Conservation (phyloP, 30 jellyfish, hydroid and myxozoan genomes). For the Aurelia coerulea region DNA sequence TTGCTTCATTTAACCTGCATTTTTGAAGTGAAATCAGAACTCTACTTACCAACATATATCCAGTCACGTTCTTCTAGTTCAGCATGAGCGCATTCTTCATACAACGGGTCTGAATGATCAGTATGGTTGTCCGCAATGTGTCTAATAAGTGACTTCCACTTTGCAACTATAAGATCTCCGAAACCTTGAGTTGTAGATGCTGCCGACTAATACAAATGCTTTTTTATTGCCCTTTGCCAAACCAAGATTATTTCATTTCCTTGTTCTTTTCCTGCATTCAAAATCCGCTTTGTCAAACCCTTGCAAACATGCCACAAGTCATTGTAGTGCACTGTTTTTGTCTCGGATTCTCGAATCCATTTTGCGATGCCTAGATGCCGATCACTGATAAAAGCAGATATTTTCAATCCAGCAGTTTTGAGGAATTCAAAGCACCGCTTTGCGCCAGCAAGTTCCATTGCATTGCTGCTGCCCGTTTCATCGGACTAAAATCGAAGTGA, state of each 20-base stretch:
- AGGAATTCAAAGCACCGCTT: not conserved
- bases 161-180: slow-evolving; percentile 18
- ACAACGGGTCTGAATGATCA: not conserved
- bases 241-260: not conserved
- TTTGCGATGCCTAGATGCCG: too few species aligned
- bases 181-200: not conserved
- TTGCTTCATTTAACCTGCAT: too few species aligned
- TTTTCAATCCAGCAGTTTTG: not conserved
- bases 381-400: too few species aligned
- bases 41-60: slow-evolving; percentile 7
- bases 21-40: too few species aligned
- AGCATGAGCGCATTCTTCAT: slow-evolving; percentile 8
- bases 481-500: not conserved
- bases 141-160: slow-evolving; percentile 9
- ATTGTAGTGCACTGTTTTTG: too few species aligned
- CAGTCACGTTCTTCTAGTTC: slow-evolving; percentile 22
- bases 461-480: slow-evolving; percentile 20
- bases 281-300: too few species aligned
- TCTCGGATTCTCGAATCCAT: too few species aligned
- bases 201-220: slow-evolving; percentile 27
- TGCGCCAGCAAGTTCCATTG: slow-evolving; percentile 4
- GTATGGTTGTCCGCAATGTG: not conserved
- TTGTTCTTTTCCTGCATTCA: not conserved
- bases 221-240: slow-evolving; percentile 6
- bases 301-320: too few species aligned